Percentiles rank a stretch among this genome's conserved stretches.
These are phyloP conservation scores for Tachysurus fulvidraco DNA, from an alignment of 2,113 vertebrate genomes.

Conservation along the genomic window DNA sequence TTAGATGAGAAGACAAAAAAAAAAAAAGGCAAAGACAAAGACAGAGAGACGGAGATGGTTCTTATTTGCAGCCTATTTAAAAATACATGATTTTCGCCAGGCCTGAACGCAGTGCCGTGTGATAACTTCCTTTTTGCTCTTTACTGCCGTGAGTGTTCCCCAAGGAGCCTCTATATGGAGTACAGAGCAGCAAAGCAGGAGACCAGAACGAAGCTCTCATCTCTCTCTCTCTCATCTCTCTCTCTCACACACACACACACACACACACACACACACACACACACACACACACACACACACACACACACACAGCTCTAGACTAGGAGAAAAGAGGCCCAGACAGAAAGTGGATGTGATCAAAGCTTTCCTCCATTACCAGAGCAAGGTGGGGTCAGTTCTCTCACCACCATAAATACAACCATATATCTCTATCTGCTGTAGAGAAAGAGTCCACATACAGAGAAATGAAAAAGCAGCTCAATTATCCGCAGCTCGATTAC, in stretches of 20 bases:
- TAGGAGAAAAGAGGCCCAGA: slow-evolving; percentile 26
- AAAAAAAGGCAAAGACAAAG: background rate
- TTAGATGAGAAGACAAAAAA: slow-evolving; percentile 3
- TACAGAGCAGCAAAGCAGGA: slow-evolving; percentile 60
- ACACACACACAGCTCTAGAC: slow-evolving; percentile 14
- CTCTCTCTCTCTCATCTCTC: slow-evolving; percentile 17
- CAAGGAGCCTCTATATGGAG: slow-evolving; percentile 59
- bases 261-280: slow-evolving; percentile 19
- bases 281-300: slow-evolving; percentile 33
- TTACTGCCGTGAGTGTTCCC: slow-evolving; percentile 65
- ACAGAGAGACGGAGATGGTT: slow-evolving; percentile 45
- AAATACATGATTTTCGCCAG: slow-evolving; percentile 60
- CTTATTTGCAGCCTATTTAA: slow-evolving; percentile 70
- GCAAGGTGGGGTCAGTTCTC: slow-evolving; percentile 29
- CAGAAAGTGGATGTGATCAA: slow-evolving; percentile 46
- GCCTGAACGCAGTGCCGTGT: slow-evolving; percentile 55
- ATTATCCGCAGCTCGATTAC: background rate
- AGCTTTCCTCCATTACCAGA: slow-evolving; percentile 33
- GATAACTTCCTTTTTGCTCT: slow-evolving; percentile 69
- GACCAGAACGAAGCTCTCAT: slow-evolving; percentile 41
- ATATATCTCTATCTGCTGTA: background rate
- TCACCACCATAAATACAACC: slow-evolving; percentile 28
- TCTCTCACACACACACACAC: slow-evolving; percentile 15
- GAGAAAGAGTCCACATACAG: background rate
- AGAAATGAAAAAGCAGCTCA: slow-evolving; percentile 1